These are phyloP conservation scores for Seriola quinqueradiata DNA, from an alignment of 2,113 vertebrate genomes.

Conservation along the genomic window DNA sequence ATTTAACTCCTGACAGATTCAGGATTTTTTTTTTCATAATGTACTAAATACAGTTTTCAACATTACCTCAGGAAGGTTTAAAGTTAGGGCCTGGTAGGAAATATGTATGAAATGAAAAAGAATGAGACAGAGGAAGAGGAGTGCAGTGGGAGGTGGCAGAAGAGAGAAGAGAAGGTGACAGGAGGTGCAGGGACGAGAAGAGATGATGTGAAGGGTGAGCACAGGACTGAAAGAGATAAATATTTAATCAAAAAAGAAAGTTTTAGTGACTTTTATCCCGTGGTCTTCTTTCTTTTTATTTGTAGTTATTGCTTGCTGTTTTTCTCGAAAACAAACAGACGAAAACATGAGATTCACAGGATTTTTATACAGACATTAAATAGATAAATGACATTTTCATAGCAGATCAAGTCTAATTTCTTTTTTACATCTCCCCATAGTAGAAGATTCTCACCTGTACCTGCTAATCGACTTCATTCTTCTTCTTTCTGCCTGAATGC, in stretches of 20 bases:
- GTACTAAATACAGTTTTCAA: constrained; percentile 27
- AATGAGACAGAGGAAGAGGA: constrained; percentile 1
- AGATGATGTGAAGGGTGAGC: constrained; percentile 20
- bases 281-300: not conserved
- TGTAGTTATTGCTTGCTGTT: not conserved
- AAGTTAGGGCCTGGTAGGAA: not conserved
- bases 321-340: not conserved
- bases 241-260: constrained; percentile 14
- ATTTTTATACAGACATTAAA: not conserved
- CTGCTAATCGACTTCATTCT: not conserved
- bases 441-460: not conserved
- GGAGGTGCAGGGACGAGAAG: not conserved
- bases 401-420: not conserved
- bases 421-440: not conserved
- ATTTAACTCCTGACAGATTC: constrained; percentile 40
- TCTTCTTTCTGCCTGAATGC: too few relatives aligned
- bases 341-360: not conserved
- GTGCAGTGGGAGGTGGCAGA: constrained; percentile 3
- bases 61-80: constrained; percentile 9
- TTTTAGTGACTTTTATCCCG: not conserved
- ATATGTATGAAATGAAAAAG: constrained; percentile 12
- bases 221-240: constrained; percentile 1
- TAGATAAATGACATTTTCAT: not conserved
- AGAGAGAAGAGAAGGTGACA: constrained; percentile 25
- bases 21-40: constrained; percentile 6